Conservation (phyloP, 2,797 vertebrate genomes). For the Semaprochilodus insignis region DNA sequence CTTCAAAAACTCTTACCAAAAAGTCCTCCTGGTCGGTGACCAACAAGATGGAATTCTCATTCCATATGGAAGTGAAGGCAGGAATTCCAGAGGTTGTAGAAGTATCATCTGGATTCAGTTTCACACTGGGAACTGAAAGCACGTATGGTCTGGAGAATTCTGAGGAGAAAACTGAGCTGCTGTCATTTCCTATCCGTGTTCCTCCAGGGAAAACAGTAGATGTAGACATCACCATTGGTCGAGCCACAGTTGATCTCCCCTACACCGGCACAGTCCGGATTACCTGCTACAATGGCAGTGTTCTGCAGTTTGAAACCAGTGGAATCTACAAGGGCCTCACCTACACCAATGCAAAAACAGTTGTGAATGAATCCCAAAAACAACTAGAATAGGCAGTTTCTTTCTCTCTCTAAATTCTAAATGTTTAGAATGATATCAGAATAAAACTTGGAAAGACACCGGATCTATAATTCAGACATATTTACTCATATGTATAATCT, state of each 20-base stretch:
- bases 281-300: slow-evolving; percentile 14
- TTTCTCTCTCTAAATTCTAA: too few species aligned
- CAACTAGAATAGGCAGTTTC: background rate
- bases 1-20: background rate
- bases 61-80: slow-evolving; percentile 9
- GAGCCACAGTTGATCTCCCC: slow-evolving; percentile 22
- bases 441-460: too few species aligned
- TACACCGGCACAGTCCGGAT: slow-evolving; percentile 36
- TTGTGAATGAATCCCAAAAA: slow-evolving; percentile 28
- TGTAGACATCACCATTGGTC: slow-evolving; percentile 7
- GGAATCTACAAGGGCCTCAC: slow-evolving; percentile 42
- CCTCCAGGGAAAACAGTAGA: slow-evolving; percentile 26
- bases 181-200: slow-evolving; percentile 31
- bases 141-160: background rate
- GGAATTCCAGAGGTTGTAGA: slow-evolving; percentile 12
- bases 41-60: background rate
- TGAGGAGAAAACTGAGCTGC: slow-evolving; percentile 4
- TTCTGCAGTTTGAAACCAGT: slow-evolving; percentile 13
- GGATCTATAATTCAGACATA: too few species aligned
- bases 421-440: too few species aligned
- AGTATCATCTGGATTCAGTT: background rate
- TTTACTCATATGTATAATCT: too few species aligned
- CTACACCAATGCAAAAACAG: slow-evolving; percentile 28
- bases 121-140: background rate
- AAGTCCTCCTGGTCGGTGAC: slow-evolving; percentile 25